Conservation (phyloP, 2,797 vertebrate genomes). For the Ammospiza maritima region DNA sequence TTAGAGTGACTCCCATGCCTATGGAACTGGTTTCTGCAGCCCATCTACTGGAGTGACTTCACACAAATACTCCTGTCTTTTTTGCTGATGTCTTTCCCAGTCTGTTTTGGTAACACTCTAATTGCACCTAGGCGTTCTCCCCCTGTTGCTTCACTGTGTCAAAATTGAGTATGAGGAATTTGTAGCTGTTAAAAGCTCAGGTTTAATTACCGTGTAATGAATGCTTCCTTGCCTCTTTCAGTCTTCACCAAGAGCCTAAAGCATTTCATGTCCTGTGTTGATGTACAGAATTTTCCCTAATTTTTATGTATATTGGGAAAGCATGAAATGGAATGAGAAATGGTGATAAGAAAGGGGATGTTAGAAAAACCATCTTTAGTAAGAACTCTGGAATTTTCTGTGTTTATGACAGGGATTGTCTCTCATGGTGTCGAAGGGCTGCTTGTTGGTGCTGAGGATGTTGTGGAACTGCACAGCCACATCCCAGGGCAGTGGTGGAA, state of each 20-base stretch:
- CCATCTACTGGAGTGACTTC: neutral
- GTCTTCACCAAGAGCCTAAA: neutral
- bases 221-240: neutral
- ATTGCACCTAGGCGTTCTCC: neutral
- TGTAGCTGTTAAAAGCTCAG: accelerated
- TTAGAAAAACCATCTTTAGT: neutral
- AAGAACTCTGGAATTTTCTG: neutral
- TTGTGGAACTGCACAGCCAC: neutral
- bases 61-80: neutral
- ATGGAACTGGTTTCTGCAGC: neutral
- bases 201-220: neutral
- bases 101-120: neutral
- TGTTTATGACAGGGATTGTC: neutral
- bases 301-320: neutral
- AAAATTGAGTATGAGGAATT: neutral
- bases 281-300: too few species aligned
- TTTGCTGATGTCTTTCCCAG: neutral
- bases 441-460: neutral
- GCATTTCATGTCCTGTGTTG: neutral
- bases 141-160: neutral
- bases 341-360: neutral
- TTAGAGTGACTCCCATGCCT: neutral
- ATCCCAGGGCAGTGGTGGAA: neutral
- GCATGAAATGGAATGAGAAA: neutral
- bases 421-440: neutral